Percentiles rank a stretch among this genome's conserved stretches.
phyloP scores from a whole-genome alignment of 1,140 invertebrate genomes.

The Babylonia areolata region DNA sequence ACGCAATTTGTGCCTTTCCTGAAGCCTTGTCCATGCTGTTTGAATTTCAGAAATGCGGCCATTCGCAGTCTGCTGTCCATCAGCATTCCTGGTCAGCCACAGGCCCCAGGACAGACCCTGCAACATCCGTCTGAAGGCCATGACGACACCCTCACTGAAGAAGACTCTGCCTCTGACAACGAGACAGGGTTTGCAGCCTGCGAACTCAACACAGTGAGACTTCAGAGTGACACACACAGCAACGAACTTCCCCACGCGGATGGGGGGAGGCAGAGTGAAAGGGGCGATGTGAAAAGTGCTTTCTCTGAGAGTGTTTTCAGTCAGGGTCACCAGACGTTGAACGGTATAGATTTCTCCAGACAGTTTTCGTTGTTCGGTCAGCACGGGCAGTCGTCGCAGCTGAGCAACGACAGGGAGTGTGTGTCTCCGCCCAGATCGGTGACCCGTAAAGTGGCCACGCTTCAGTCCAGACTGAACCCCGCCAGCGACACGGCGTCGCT shows the following conservation, averaged over 20 bases:
- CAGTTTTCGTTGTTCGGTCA: conserved; percentile 19
- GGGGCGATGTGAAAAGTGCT: not conserved
- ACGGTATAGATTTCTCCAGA: conserved; percentile 21
- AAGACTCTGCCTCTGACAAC: not conserved
- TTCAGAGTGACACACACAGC: no score
- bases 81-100: not conserved
- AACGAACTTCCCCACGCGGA: not conserved
- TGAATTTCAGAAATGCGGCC: conserved; percentile 19
- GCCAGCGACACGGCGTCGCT: conserved; percentile 28
- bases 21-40: no score
- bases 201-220: no score
- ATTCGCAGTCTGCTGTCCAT: conserved; percentile 26
- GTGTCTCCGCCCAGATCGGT: conserved; percentile 36
- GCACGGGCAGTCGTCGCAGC: not conserved
- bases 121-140: not conserved
- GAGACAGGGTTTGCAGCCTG: no score
- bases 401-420: not conserved
- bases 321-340: not conserved
- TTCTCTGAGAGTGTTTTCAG: not conserved
- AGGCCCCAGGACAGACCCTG: no score
- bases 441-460: conserved; percentile 40
- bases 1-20: no score
- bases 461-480: conserved; percentile 23
- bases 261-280: not conserved
- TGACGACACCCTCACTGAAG: conserved; percentile 20